phyloP scores from a whole-genome alignment of 2,797 vertebrate genomes.

The Cuculus canorus region DNA sequence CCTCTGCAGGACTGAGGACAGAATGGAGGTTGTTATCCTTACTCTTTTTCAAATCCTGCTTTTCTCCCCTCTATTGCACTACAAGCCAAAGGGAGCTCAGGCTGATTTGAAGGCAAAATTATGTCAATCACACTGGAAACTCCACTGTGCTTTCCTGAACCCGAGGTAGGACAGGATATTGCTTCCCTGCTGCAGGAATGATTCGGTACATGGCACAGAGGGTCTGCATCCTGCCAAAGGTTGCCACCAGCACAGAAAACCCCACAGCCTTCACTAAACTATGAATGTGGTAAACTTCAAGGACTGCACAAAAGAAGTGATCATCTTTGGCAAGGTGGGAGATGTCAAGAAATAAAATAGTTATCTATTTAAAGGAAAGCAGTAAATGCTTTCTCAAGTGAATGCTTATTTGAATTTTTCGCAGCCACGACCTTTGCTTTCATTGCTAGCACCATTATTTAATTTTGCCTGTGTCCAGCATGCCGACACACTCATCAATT shows the following conservation, averaged over 20 bases:
- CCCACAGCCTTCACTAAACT: neutral
- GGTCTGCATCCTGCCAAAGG: neutral
- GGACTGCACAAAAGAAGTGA: neutral
- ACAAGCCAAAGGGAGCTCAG: neutral
- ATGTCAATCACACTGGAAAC: neutral
- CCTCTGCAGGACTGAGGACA: neutral
- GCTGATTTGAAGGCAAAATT: neutral
- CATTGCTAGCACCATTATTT: neutral
- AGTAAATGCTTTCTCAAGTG: neutral
- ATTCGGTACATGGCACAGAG: neutral
- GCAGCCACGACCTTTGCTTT: neutral
- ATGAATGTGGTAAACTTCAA: neutral
- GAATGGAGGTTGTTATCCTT: neutral
- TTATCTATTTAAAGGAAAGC: neutral
- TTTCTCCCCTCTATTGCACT: neutral
- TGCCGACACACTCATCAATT: rapidly evolving
- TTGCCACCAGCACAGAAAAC: neutral
- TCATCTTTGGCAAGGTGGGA: neutral
- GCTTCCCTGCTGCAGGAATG: neutral
- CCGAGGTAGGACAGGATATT: neutral
- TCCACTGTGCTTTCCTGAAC: neutral
- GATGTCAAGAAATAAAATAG: neutral
- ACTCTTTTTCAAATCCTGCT: neutral
- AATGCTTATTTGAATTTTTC: neutral
- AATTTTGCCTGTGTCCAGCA: neutral